Evolutionary conservation across 2,113 vertebrate species (phyloP).

Genomic region (Kryptolebias marmoratus): DNA sequence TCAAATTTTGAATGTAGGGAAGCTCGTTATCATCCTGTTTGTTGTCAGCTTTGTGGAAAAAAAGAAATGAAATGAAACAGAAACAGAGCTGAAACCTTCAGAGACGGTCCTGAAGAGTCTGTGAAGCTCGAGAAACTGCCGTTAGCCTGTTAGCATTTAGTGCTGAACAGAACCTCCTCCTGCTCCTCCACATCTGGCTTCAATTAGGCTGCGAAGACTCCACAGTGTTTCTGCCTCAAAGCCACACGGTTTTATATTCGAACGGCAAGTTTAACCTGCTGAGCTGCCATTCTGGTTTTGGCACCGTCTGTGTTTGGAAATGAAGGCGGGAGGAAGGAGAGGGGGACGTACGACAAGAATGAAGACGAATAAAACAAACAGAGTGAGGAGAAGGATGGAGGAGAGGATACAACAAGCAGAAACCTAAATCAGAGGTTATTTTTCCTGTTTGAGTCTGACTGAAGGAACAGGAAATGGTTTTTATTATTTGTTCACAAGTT

Average conservation of each 20-base stretch:
- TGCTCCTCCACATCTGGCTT: conserved; percentile 75
- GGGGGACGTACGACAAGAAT: conserved; percentile 20
- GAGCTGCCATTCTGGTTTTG: conserved; percentile 63
- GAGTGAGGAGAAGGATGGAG: too few relatives aligned
- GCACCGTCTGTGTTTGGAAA: conserved; percentile 59
- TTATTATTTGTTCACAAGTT: too few relatives aligned
- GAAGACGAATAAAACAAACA: background rate
- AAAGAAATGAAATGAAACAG: too few relatives aligned
- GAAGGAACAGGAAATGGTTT: too few relatives aligned
- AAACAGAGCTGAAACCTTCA: conserved; percentile 56
- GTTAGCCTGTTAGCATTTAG: conserved; percentile 60
- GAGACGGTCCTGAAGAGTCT: too few relatives aligned
- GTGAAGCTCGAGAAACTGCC: conserved; percentile 13
- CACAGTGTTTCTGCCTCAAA: background rate
- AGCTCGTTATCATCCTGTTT: too few relatives aligned
- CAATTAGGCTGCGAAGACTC: conserved; percentile 78
- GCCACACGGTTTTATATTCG: conserved; percentile 25
- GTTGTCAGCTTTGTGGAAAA: too few relatives aligned
- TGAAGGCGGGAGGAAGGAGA: conserved; percentile 27
- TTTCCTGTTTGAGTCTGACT: too few relatives aligned
- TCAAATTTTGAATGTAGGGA: too few relatives aligned
- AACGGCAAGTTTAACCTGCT: conserved; percentile 69
- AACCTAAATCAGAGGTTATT: too few relatives aligned
- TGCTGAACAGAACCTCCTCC: conserved; percentile 79
- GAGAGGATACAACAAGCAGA: too few relatives aligned